Conservation (phyloP, 2,888 invertebrate species). For the Harmothoe impar region DNA sequence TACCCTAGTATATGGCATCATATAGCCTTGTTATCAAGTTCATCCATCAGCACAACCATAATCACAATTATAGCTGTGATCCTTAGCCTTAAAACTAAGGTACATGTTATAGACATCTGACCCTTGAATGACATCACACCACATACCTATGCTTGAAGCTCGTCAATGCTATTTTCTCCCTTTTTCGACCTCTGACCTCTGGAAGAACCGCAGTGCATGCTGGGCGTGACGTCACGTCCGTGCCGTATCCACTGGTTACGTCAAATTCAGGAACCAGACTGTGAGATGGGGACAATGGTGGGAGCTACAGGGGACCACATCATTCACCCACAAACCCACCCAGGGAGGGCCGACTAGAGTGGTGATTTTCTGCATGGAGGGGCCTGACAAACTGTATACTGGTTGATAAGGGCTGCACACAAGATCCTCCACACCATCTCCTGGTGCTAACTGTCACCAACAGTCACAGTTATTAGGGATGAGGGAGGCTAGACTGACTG, state of each 20-base stretch:
- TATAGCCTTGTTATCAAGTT: no score
- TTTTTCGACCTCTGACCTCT: not conserved
- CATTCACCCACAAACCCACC: slow-evolving; percentile 15
- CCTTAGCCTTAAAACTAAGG: no score
- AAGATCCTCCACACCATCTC: no score
- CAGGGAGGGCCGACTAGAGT: not conserved
- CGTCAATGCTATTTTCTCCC: not conserved
- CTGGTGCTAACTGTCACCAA: no score
- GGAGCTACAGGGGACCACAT: not conserved
- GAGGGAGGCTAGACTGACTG: no score
- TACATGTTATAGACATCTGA: no score
- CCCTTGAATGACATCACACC: not conserved
- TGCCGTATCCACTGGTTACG: slow-evolving; percentile 7
- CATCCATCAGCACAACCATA: no score
- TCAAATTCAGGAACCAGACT: slow-evolving; percentile 32
- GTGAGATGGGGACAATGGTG: not conserved
- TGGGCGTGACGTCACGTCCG: slow-evolving; percentile 24
- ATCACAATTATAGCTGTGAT: no score
- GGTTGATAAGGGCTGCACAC: not conserved
- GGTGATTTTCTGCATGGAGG: slow-evolving; percentile 27
- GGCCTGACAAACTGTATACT: not conserved
- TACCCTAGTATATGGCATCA: no score
- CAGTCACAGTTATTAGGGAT: no score
- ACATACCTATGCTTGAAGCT: not conserved
- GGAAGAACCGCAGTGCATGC: not conserved